Conservation (phyloP, 2,113 vertebrate genomes). For the Tiliqua scincoides region DNA sequence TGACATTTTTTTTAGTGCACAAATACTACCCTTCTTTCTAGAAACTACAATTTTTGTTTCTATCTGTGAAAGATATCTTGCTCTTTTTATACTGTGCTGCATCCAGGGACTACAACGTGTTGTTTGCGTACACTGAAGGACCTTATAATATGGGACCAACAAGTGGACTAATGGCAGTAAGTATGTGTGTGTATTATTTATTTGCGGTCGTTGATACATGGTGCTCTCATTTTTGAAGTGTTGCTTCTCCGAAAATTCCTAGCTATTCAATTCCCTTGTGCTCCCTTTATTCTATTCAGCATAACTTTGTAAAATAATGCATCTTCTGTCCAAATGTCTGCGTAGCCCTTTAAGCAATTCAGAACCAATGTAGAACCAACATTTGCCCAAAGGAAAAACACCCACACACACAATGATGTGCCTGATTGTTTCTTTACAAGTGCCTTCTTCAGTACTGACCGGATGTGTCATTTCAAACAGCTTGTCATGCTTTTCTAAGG, state of each 20-base stretch:
- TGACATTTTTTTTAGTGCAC: slow-evolving; percentile 11
- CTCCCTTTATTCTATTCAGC: background rate
- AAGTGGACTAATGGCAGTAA: background rate
- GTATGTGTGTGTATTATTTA: background rate
- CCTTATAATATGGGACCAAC: slow-evolving; percentile 5
- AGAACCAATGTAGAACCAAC: background rate
- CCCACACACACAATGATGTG: background rate
- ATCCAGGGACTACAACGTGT: background rate
- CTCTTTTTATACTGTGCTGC: background rate
- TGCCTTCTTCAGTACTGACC: background rate
- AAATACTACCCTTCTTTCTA: background rate
- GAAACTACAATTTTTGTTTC: background rate
- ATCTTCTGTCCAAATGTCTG: background rate
- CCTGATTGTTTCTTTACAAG: background rate
- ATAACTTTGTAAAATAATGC: background rate
- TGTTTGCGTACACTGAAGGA: background rate
- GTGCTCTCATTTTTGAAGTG: background rate
- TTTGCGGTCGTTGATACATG: background rate
- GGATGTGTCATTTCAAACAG: background rate
- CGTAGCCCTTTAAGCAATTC: background rate
- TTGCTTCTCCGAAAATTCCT: background rate
- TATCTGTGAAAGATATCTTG: background rate
- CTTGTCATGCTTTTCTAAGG: background rate
- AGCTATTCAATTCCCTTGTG: background rate
- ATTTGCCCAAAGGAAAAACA: background rate